phyloP scores from a whole-genome alignment of 2,888 invertebrate genomes.

The Helicoverpa assulta region DNA sequence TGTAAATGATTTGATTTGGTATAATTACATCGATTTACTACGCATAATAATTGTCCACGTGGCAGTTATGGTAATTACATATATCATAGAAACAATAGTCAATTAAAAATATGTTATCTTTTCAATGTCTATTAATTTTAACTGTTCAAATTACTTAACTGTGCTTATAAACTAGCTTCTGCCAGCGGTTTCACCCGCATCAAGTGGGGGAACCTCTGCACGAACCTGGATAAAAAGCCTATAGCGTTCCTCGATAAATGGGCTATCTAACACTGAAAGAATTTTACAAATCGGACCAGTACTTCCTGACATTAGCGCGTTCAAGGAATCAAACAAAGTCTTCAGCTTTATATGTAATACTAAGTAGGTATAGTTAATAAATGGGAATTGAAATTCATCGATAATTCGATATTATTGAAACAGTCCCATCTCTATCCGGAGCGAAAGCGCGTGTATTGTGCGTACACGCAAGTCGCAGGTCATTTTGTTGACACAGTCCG shows the following conservation, averaged over 20 bases:
- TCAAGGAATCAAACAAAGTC: too few relatives aligned
- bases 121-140: too few relatives aligned
- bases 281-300: too few relatives aligned
- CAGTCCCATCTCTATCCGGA: slow-evolving; percentile 42
- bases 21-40: neutral
- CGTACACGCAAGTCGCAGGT: slow-evolving; percentile 42
- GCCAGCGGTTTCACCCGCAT: too few relatives aligned
- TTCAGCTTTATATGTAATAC: too few relatives aligned
- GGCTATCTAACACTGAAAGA: too few relatives aligned
- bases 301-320: too few relatives aligned
- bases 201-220: too few relatives aligned
- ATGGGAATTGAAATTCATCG: neutral
- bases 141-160: too few relatives aligned
- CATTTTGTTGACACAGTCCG: slow-evolving; percentile 51
- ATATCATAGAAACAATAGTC: neutral
- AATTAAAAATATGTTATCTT: neutral
- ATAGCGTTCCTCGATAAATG: too few relatives aligned
- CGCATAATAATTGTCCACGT: neutral
- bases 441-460: slow-evolving; percentile 45
- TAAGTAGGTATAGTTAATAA: neutral
- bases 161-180: too few relatives aligned
- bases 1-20: slow-evolving; percentile 1
- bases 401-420: slow-evolving; percentile 6
- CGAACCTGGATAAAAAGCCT: too few relatives aligned
- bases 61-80: neutral